phyloP scores from a whole-genome alignment of 1,140 invertebrate genomes.

The Antheraea mylitta region DNA sequence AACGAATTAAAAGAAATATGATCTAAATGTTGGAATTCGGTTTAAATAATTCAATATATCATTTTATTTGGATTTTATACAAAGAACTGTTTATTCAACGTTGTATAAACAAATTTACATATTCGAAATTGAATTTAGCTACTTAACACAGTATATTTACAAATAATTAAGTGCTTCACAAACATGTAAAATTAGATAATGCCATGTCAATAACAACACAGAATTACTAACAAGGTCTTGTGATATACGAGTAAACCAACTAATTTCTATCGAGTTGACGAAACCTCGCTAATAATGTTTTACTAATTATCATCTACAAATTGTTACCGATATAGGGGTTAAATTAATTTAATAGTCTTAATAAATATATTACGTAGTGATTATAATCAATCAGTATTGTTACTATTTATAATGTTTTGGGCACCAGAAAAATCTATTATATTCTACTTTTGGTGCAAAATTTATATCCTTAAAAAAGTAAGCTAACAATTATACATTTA shows the following conservation, averaged over 20 bases:
- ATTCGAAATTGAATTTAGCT: neutral
- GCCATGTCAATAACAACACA: neutral
- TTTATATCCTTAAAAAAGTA: conserved; percentile 5
- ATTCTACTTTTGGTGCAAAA: conserved; percentile 14
- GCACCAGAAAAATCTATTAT: conserved; percentile 7
- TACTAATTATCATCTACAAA: neutral
- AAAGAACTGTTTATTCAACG: neutral
- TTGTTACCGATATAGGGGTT: neutral
- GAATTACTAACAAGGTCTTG: neutral
- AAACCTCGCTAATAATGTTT: conserved; percentile 11
- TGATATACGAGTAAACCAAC: neutral
- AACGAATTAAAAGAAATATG: no score
- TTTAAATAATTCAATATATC: no score
- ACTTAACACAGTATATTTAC: no score
- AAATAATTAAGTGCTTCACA: neutral
- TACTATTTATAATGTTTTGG: conserved; percentile 14
- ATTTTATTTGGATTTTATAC: no score
- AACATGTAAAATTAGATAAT: neutral
- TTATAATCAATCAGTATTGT: conserved; percentile 17
- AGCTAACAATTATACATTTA: conserved; percentile 2
- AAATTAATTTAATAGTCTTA: conserved; percentile 4
- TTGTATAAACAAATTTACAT: neutral
- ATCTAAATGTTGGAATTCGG: no score
- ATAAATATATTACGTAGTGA: conserved; percentile 10
- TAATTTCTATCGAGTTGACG: neutral